Evolutionary conservation across 2,888 invertebrate genomes (phyloP), one percentile per base, ranked within the genome.

Genomic region (Pterobdella sp.): DNA sequence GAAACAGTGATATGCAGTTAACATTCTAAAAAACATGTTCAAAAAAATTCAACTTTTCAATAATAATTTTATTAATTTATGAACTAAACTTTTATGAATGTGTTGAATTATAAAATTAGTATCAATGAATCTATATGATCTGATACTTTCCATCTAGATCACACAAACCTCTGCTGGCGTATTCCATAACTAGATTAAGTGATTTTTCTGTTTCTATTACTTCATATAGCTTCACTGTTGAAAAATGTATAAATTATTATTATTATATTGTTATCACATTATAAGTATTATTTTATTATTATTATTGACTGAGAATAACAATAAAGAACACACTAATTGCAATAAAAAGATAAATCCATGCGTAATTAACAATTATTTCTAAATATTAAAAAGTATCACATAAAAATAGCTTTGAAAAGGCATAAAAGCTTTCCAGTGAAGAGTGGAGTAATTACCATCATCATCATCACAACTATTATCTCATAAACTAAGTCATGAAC

Each of bases 191-290:
- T 85, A 99, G 89, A 87, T 99, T 99, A 82, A 99, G 88, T 78
- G 97, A 98, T 88, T 96, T 96, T 86, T 98, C 98, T 78, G 97
- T 98, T 88, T 99, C 97, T 86, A 99, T 98, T 77, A 99, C 98
- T 90, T 97, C 96, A 88, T 94, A 95, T 72, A 84, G 76, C 79
- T 84, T 84, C 36, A 84, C 84, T 84, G 80, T 56, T 4, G 60
- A 26, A 3, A 26, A 3, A 56, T 22, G 42, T 7, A 42, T 42
- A 14, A 42, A 18, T 42, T 18, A 42, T 42, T 42, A 42, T 7
- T 42, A 14, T 7, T 42, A 42, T 42, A 14, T 14, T 42, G 18
- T 42, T 42, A 42, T 42, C 7, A 14, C 18, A 42, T 42, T 14
- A 14, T 42, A 42, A 14, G 18, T 42, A 14, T 14, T 42, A 42